These are phyloP conservation scores for Rhopilema esculentum DNA, from an alignment of 30 jellyfish, hydroid and myxozoan species.

Conservation along the genomic window DNA sequence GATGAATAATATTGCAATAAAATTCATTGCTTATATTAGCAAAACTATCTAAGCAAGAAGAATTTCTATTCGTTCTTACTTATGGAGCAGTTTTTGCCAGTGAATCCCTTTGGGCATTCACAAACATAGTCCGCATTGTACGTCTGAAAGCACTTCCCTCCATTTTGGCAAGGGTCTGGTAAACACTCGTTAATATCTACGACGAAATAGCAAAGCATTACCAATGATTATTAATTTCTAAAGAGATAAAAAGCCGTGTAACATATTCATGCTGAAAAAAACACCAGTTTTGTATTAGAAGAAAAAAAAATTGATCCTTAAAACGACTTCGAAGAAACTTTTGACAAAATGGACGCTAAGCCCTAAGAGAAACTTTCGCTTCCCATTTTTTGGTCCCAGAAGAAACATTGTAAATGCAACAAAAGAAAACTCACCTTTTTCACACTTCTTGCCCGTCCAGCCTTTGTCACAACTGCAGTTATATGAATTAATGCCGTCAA, in stretches of 20 bases:
- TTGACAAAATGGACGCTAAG: no score
- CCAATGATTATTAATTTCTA: not conserved
- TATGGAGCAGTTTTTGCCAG: constrained; percentile 78
- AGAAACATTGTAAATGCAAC: no score
- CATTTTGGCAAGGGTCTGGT: constrained; percentile 74
- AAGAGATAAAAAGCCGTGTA: not conserved
- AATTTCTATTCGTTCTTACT: constrained; percentile 50
- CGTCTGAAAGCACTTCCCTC: constrained; percentile 62
- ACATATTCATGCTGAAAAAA: no score
- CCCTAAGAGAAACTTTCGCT: no score
- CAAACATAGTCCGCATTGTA: constrained; percentile 70
- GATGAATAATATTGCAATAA: no score
- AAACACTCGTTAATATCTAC: constrained; percentile 71
- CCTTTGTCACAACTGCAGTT: constrained; percentile 84
- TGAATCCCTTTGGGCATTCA: constrained; percentile 84
- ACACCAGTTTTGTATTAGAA: no score
- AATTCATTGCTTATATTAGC: no score
- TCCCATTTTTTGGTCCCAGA: no score
- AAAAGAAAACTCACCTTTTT: constrained; percentile 80
- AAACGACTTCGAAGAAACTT: no score
- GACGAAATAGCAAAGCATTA: not conserved
- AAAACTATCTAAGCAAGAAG: no score
- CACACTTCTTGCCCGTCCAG: constrained; percentile 81
- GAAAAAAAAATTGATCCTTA: no score
- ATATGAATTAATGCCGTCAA: constrained; percentile 75